A percentile compares a stretch with the other conserved stretches of the same genome.
Evolutionary conservation across 2,113 vertebrate species (phyloP).

Genomic region (Donacobius atricapilla): DNA sequence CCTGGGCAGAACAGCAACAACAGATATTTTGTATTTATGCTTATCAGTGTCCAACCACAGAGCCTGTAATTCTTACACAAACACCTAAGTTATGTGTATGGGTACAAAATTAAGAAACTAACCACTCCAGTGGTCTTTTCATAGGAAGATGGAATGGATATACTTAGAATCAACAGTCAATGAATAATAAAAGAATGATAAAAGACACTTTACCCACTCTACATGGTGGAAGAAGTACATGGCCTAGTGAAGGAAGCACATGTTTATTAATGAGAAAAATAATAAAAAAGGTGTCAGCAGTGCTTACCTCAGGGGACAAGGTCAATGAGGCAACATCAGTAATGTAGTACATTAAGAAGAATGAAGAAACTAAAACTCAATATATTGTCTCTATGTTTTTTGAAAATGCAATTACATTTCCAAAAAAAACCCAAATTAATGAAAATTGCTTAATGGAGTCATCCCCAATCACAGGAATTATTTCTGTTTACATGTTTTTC

Average conservation of each 20-base stretch:
- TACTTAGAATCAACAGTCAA: neutral
- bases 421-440: neutral
- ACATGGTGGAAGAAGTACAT: neutral
- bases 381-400: neutral
- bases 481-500: neutral
- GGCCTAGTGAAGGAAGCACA: neutral
- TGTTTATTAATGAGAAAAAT: conserved; percentile 54
- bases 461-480: neutral
- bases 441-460: neutral
- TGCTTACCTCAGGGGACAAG: conserved; percentile 10
- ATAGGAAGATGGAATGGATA: neutral
- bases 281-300: conserved; percentile 35
- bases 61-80: neutral
- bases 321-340: conserved; percentile 21
- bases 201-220: neutral
- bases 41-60: neutral
- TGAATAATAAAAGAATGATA: neutral
- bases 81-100: neutral
- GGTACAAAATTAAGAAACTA: neutral
- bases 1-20: neutral
- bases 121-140: neutral
- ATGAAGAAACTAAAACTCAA: neutral
- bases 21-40: neutral
- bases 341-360: neutral
- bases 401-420: neutral